Percentiles rank a stretch among this genome's conserved stretches.
Conservation (phyloP, 2,888 invertebrate genomes). For the Drosophila neotestacea region DNA sequence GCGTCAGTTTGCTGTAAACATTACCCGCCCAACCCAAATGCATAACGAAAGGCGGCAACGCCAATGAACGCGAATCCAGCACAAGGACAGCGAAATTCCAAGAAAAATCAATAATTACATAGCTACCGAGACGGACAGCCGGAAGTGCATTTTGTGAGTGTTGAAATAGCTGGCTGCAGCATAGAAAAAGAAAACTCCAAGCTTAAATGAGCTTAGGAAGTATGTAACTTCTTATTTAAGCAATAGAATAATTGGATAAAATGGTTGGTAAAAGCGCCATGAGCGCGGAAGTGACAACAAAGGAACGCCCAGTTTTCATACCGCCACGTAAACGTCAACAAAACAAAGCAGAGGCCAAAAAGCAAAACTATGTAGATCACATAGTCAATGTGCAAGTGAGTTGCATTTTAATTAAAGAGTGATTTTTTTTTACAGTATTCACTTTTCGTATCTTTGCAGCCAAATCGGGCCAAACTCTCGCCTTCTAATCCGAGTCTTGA, state of each 20-base stretch:
- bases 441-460: slow-evolving; percentile 23
- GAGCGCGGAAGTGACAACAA: slow-evolving; percentile 69
- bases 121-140: slow-evolving; percentile 52
- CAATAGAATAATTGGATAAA: slow-evolving; percentile 26
- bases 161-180: slow-evolving; percentile 38
- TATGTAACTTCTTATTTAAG: slow-evolving; percentile 26
- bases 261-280: slow-evolving; percentile 81
- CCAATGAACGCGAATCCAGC: slow-evolving; percentile 75
- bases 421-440: too few relatives aligned
- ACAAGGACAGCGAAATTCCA: slow-evolving; percentile 78
- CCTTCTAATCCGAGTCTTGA: slow-evolving; percentile 84
- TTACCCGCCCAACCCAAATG: slow-evolving; percentile 59
- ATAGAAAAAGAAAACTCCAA: slow-evolving; percentile 10
- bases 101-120: slow-evolving; percentile 83
- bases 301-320: slow-evolving; percentile 87
- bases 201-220: slow-evolving; percentile 2
- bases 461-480: slow-evolving; percentile 83
- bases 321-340: slow-evolving; percentile 87
- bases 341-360: slow-evolving; percentile 84
- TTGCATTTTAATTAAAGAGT: not conserved
- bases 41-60: slow-evolving; percentile 50
- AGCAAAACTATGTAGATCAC: slow-evolving; percentile 87
- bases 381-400: slow-evolving; percentile 88
- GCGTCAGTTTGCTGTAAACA: slow-evolving; percentile 65
- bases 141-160: slow-evolving; percentile 67